Evolutionary conservation across 2,113 vertebrate genomes (phyloP).

Genomic region (Picathartes gymnocephalus): DNA sequence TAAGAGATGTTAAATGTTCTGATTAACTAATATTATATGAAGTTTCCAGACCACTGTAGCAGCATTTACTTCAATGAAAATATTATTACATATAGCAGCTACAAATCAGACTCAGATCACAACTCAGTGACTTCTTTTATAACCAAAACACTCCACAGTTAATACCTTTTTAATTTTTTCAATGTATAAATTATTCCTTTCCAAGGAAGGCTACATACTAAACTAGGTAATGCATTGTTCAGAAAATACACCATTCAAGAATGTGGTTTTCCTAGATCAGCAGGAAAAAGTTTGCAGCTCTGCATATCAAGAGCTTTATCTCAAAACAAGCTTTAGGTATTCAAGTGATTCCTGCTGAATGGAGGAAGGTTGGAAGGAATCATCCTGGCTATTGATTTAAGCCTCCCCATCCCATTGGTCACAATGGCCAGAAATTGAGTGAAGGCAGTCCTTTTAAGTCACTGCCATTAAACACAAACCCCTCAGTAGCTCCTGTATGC

Average conservation of each 20-base stretch:
- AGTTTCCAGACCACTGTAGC: background rate
- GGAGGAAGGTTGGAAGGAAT: background rate
- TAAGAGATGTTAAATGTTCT: background rate
- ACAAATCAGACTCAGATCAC: background rate
- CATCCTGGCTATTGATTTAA: background rate
- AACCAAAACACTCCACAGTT: background rate
- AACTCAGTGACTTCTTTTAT: background rate
- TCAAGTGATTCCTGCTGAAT: background rate
- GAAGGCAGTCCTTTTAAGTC: background rate
- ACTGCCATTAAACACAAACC: background rate
- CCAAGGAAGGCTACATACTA: background rate
- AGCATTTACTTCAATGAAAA: background rate
- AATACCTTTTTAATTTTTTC: background rate
- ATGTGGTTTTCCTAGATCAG: background rate
- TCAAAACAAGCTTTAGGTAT: background rate
- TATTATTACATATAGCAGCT: background rate
- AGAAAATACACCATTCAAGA: background rate
- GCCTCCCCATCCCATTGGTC: rapidly evolving
- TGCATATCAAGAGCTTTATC: background rate
- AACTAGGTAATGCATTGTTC: background rate
- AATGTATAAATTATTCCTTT: background rate
- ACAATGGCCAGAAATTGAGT: background rate
- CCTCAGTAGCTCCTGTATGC: background rate
- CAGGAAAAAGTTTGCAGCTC: background rate
- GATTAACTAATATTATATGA: background rate